Evolutionary conservation across 2,888 invertebrate species (phyloP).

Genomic region (Meliscaeva auricollis): DNA sequence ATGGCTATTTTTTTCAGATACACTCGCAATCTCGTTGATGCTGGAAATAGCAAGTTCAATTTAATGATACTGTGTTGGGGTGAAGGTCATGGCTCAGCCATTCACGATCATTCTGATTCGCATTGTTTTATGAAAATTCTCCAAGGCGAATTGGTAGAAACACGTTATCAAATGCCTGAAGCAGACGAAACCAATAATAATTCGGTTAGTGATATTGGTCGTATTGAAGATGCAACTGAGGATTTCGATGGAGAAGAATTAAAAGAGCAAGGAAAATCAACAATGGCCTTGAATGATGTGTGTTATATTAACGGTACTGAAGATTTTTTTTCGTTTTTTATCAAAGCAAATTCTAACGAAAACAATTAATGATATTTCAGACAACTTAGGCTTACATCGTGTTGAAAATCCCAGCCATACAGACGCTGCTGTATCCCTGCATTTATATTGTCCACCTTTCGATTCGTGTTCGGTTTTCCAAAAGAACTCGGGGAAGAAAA

Average conservation of each 20-base stretch:
- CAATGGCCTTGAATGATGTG: conserved; percentile 90
- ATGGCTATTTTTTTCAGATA: conserved; percentile 88
- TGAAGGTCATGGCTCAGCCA: conserved; percentile 96
- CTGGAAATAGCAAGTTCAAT: conserved; percentile 98
- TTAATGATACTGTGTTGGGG: conserved; percentile 99
- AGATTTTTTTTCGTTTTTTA: background rate
- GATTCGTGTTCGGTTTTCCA: conserved; percentile 95
- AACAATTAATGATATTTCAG: conserved; percentile 84
- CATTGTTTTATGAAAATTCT: conserved; percentile 99
- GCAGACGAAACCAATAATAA: conserved; percentile 44
- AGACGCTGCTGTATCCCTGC: conserved; percentile 95
- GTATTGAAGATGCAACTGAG: conserved; percentile 74
- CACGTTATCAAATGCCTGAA: conserved; percentile 84
- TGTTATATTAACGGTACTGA: conserved; percentile 96
- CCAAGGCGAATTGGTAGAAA: conserved; percentile 92
- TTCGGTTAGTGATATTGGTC: conserved; percentile 74
- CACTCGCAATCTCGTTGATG: conserved; percentile 97
- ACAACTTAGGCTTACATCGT: conserved; percentile 96
- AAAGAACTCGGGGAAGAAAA: conserved; percentile 92
- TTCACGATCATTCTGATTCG: conserved; percentile 98
- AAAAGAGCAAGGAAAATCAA: conserved; percentile 87
- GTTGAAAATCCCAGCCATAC: conserved; percentile 97
- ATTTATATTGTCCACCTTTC: conserved; percentile 98
- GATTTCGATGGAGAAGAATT: conserved; percentile 85
- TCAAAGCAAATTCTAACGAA: background rate